A percentile compares a stretch with the other conserved stretches of the same genome.
Conservation (phyloP, 2,888 invertebrate species). For the Neoascia interrupta region DNA sequence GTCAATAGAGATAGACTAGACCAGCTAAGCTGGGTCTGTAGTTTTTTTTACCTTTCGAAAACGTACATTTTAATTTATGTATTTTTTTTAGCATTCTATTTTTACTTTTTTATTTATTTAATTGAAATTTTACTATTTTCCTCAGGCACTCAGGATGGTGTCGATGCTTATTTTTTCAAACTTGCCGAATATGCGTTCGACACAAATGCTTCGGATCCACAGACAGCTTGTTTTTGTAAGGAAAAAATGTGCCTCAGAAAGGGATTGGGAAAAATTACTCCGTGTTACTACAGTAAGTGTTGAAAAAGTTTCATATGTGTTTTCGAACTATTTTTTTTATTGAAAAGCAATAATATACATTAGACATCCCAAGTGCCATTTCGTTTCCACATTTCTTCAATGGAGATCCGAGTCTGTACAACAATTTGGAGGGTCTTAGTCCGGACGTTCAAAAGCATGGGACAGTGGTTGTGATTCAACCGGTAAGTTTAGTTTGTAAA, state of each 20-base stretch:
- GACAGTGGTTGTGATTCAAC: constrained; percentile 85
- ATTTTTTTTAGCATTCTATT: too few relatives aligned
- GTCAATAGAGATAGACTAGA: too few relatives aligned
- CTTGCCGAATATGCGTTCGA: constrained; percentile 83
- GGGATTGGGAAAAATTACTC: constrained; percentile 85
- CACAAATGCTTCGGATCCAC: constrained; percentile 80
- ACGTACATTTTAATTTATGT: too few relatives aligned
- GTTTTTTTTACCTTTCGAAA: too few relatives aligned
- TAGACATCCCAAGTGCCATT: constrained; percentile 87
- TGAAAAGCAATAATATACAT: too few relatives aligned
- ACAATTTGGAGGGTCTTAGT: constrained; percentile 83
- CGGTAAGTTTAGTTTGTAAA: constrained; percentile 83
- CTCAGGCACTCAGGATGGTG: constrained; percentile 79
- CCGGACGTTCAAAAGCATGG: constrained; percentile 82
- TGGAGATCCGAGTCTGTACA: constrained; percentile 82
- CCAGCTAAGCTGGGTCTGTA: too few relatives aligned
- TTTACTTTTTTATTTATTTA: not conserved
- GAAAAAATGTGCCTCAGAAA: constrained; percentile 81
- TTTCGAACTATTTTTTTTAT: not conserved
- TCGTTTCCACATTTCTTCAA: constrained; percentile 87
- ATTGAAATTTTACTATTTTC: not conserved
- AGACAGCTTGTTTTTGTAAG: constrained; percentile 85
- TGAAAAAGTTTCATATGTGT: not conserved
- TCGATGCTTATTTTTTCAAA: constrained; percentile 83
- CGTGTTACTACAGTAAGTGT: constrained; percentile 86